phyloP scores from a whole-genome alignment of 2,888 invertebrate species.

The Erebia ligea region DNA sequence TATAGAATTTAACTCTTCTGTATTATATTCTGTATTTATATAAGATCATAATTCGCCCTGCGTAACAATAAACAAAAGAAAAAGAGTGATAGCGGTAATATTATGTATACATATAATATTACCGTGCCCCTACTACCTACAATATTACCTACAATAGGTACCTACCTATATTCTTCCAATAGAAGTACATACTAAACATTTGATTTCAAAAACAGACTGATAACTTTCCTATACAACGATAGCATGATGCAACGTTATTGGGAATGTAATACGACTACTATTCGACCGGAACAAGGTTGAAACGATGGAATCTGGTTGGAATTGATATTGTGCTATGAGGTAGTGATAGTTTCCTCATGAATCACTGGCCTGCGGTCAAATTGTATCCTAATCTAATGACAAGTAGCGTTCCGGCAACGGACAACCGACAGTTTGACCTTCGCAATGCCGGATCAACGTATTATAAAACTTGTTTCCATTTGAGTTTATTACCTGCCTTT shows the following conservation, averaged over 20 bases:
- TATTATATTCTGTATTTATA: too few relatives aligned
- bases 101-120: too few relatives aligned
- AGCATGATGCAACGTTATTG: not conserved
- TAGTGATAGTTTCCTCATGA: constrained; percentile 42
- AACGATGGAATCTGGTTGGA: constrained; percentile 19
- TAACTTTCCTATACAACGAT: not conserved
- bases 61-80: too few relatives aligned
- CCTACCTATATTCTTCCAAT: too few relatives aligned
- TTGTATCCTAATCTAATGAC: constrained; percentile 36
- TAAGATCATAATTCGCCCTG: too few relatives aligned
- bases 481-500: constrained; percentile 20
- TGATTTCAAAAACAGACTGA: not conserved
- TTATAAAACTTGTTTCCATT: constrained; percentile 35
- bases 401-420: constrained; percentile 40
- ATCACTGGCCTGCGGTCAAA: constrained; percentile 37
- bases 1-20: too few relatives aligned
- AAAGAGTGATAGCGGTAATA: too few relatives aligned
- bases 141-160: too few relatives aligned
- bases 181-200: too few relatives aligned
- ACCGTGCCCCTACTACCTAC: too few relatives aligned
- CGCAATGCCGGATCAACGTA: constrained; percentile 45
- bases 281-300: constrained; percentile 13
- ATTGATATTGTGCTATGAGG: constrained; percentile 23
- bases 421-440: constrained; percentile 45
- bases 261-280: not conserved